These are phyloP conservation scores for Tychaedon coryphoeus DNA, from an alignment of 2,113 vertebrate genomes.

Conservation along the genomic window DNA sequence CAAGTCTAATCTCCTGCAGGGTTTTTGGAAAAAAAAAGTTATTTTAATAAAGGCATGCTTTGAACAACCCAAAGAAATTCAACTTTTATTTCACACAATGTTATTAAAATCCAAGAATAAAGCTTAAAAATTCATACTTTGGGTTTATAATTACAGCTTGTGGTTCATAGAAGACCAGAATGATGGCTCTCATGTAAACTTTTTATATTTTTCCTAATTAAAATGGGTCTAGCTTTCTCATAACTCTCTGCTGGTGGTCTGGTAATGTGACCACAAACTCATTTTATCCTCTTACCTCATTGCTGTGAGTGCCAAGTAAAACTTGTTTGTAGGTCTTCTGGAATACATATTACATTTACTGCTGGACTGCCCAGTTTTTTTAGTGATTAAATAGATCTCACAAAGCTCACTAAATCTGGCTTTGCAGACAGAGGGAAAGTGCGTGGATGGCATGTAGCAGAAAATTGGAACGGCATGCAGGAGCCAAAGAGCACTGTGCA, in stretches of 20 bases:
- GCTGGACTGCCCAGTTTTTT: conserved; percentile 19
- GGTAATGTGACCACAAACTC: conserved; percentile 52
- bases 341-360: conserved; percentile 39
- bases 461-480: conserved; percentile 26
- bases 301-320: conserved; percentile 41
- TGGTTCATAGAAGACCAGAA: not conserved
- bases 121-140: not conserved
- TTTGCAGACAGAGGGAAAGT: conserved; percentile 1
- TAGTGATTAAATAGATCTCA: conserved; percentile 5
- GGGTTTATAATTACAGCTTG: not conserved
- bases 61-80: not conserved
- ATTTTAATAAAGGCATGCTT: not conserved
- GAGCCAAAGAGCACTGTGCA: conserved; percentile 1
- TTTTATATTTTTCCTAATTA: conserved; percentile 35
- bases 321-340: conserved; percentile 53
- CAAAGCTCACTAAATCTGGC: conserved; percentile 2
- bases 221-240: conserved; percentile 17
- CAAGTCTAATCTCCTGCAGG: not conserved
- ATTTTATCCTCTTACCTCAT: conserved; percentile 66
- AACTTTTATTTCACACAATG: not conserved
- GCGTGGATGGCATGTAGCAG: not conserved
- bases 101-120: not conserved
- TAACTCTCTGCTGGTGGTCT: conserved; percentile 43
- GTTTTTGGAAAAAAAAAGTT: not conserved
- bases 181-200: not conserved